Evolutionary conservation across 1,140 invertebrate species (phyloP).

Genomic region (Oryctes rhinoceros): DNA sequence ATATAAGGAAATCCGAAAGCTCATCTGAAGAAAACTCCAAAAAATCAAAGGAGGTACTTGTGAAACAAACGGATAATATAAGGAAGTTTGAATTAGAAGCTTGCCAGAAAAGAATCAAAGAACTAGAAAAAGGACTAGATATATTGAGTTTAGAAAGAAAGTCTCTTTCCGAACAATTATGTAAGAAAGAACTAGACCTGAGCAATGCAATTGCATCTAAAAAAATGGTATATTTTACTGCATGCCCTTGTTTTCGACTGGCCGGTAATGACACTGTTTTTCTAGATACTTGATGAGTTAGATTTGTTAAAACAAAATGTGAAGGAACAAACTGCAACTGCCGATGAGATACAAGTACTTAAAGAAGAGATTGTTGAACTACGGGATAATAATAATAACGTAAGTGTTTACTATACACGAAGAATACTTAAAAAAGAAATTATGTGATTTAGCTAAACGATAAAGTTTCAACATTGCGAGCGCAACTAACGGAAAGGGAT

Average conservation of each 20-base stretch:
- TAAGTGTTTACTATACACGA: constrained; percentile 27
- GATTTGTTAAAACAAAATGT: not conserved
- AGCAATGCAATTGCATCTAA: constrained; percentile 7
- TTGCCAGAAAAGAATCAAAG: constrained; percentile 43
- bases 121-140: constrained; percentile 39
- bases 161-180: constrained; percentile 14
- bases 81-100: constrained; percentile 46
- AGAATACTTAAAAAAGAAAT: not conserved
- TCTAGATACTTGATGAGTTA: not conserved
- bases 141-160: constrained; percentile 16
- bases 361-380: constrained; percentile 4
- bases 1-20: not conserved
- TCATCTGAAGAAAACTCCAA: constrained; percentile 32
- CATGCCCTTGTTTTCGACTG: not conserved
- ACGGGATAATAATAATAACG: constrained; percentile 30
- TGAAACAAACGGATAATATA: constrained; percentile 42
- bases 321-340: constrained; percentile 22
- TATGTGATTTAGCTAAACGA: not conserved
- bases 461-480: not conserved
- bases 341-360: constrained; percentile 15
- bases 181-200: not conserved
- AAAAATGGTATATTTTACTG: not conserved
- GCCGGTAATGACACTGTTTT: not conserved
- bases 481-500: not conserved
- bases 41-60: not conserved